These are phyloP conservation scores for Meloidogyne hapla DNA, from an alignment of 1,140 invertebrate genomes.

Conservation along the genomic window DNA sequence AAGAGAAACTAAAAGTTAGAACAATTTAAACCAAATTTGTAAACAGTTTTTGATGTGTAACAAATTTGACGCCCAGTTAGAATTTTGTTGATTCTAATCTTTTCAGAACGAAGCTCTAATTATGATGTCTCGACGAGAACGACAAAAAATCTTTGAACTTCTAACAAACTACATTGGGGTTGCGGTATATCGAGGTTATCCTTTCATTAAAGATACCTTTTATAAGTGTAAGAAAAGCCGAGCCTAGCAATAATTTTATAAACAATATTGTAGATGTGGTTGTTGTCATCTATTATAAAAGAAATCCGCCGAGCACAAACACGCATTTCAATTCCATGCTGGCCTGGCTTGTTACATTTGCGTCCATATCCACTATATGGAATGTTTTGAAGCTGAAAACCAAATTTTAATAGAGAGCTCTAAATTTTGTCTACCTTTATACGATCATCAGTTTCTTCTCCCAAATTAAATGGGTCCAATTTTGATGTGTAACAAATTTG, in stretches of 20 bases:
- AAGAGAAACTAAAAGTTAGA: neutral
- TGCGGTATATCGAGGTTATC: too few species aligned
- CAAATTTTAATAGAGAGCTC: too few species aligned
- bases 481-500: neutral
- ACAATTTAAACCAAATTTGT: neutral
- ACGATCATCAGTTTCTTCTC: neutral
- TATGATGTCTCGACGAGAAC: too few species aligned
- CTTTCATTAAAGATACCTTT: neutral
- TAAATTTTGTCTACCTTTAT: too few species aligned
- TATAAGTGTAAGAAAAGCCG: neutral
- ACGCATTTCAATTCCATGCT: neutral
- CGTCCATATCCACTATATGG: neutral
- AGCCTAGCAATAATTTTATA: neutral
- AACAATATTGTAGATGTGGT: neutral
- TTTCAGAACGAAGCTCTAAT: too few species aligned
- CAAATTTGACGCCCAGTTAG: too few species aligned
- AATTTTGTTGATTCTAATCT: too few species aligned
- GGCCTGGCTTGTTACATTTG: neutral
- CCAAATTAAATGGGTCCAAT: neutral
- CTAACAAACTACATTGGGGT: too few species aligned
- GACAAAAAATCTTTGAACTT: too few species aligned
- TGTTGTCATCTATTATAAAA: neutral
- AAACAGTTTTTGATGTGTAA: too few species aligned
- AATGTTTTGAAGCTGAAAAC: neutral
- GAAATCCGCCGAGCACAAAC: neutral